phyloP scores from a whole-genome alignment of 2,797 vertebrate genomes.

The Tapirus indicus region DNA sequence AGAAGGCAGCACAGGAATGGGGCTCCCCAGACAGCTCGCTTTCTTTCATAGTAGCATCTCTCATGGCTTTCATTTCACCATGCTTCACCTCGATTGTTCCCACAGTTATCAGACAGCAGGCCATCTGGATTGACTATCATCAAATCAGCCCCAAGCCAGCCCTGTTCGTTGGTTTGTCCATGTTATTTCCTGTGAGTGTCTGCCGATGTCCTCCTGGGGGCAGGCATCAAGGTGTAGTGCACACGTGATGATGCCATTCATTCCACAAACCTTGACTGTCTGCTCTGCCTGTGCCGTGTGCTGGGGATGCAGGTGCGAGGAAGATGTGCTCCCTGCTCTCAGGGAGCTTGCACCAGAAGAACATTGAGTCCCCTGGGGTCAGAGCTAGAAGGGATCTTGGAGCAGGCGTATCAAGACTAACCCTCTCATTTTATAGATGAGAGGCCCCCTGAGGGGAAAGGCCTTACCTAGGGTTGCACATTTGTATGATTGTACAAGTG shows the following conservation, averaged over 20 bases:
- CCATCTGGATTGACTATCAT: not conserved
- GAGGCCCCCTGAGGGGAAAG: not conserved
- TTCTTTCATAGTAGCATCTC: not conserved
- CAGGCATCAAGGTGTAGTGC: not conserved
- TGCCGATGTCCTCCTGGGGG: not conserved
- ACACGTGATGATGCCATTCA: accelerated
- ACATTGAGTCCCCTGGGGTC: not conserved
- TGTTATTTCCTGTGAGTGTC: not conserved
- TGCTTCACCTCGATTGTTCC: not conserved
- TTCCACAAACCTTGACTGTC: too few species aligned
- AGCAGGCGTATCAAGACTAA: not conserved
- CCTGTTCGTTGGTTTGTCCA: not conserved
- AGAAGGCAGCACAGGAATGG: not conserved
- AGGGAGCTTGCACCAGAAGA: not conserved
- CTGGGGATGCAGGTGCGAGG: not conserved
- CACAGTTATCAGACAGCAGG: not conserved
- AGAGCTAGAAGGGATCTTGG: not conserved
- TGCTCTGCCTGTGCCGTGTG: not conserved
- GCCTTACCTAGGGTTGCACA: not conserved
- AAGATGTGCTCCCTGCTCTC: not conserved
- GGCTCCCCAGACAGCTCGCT: not conserved
- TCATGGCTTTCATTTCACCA: not conserved
- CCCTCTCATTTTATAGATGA: not conserved
- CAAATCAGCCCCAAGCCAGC: not conserved
- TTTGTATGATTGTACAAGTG: not conserved